These are phyloP conservation scores for Forbesichthys agassizii DNA, from an alignment of 2,113 vertebrate species.

Conservation along the genomic window DNA sequence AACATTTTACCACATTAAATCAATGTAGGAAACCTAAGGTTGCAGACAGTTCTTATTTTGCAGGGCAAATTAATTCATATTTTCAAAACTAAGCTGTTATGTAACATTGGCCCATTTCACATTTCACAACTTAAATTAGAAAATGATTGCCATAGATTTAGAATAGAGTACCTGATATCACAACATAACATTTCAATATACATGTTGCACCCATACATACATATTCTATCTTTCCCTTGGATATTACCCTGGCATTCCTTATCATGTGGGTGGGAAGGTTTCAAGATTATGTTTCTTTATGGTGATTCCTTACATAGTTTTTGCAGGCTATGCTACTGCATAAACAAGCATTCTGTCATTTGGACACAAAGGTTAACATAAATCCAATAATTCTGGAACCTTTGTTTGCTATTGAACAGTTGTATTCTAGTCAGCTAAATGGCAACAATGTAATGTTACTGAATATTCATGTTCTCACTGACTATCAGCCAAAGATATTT, in stretches of 20 bases:
- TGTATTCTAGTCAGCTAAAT: background rate
- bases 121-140: no score
- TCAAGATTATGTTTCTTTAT: background rate
- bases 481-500: background rate
- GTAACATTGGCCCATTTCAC: no score
- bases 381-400: background rate
- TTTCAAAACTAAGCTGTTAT: background rate
- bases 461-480: background rate
- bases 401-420: background rate
- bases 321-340: background rate
- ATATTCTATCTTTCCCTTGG: background rate
- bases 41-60: background rate
- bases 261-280: background rate
- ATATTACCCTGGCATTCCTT: background rate
- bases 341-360: background rate
- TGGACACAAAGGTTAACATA: background rate
- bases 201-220: background rate
- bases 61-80: background rate
- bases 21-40: background rate
- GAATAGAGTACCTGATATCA: background rate
- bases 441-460: background rate
- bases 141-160: no score
- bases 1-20: background rate
- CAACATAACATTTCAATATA: background rate
- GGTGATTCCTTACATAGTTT: background rate